Evolutionary conservation across 2,797 vertebrate genomes (phyloP), one percentile per base, ranked within the genome.

Genomic region (Periparus ater): DNA sequence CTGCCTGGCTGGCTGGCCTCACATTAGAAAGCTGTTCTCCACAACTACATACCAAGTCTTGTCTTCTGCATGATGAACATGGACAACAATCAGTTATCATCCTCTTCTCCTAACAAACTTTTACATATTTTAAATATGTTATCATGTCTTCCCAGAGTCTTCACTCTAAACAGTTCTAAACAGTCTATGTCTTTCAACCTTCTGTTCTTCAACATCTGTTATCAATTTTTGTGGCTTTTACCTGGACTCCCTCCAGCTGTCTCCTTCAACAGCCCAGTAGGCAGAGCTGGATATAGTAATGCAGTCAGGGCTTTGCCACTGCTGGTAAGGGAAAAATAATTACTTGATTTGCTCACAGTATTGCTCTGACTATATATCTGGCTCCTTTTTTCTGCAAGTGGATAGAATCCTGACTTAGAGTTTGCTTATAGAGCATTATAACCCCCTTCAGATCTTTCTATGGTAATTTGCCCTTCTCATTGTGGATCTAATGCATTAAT

Each of bases 91-190:
- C 42, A 80, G 84, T 55, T 51, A 53, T 67, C 4, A 18, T n/a
- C 42, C 42, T 85, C 38, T 79, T 29, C 62, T 68, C 40, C 57
- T 86, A 90, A 60, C 55, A 82, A 61, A 68, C 29, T 40, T 86
- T 45, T 82, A 42, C 85, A 44, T 94, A 70, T 72, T 93, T 96
- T 78, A 75, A 93, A 60, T 50, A 68, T 53, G 21, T 70, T 91
- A 68, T 63, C 63, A 34, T 79, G 45, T 92, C 81, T 82, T 91
- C 42, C 75, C 36, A 76, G 60, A 83, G 57, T 40, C 53, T 80
- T 87, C 5, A 5, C 53, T 77, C 76, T 93, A n/a, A n/a, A n/a
- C n/a, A n/a, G n/a, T n/a, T n/a, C n/a, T n/a, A 94, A 94, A 95
- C 90, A 90, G 29, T 73, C 18, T 62, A 62, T 93, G 75, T 90